phyloP scores from a whole-genome alignment of 2,113 vertebrate species.

The Syngnathus typhle region DNA sequence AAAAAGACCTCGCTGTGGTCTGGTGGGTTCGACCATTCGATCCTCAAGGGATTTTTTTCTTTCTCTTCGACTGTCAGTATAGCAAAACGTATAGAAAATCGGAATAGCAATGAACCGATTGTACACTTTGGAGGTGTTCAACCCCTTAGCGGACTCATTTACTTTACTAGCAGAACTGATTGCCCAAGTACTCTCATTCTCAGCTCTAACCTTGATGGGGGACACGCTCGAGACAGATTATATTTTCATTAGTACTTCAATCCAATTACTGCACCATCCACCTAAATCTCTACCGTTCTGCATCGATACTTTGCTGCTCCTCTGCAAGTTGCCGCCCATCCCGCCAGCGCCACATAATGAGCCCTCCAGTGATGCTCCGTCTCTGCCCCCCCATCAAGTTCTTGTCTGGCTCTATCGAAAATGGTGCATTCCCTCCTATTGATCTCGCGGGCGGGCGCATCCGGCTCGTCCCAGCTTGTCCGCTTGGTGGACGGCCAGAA shows the following conservation, averaged over 20 bases:
- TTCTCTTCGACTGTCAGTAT: too few species aligned
- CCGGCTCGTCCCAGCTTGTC: constrained; percentile 21
- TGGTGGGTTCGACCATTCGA: not conserved
- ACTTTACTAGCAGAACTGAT: not conserved
- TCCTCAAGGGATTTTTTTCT: not conserved
- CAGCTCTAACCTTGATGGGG: constrained; percentile 33
- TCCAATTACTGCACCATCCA: constrained; percentile 42
- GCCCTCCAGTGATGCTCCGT: constrained; percentile 54
- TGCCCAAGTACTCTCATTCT: not conserved
- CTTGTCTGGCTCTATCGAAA: constrained; percentile 61
- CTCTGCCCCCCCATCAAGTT: constrained; percentile 48
- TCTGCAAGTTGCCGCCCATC: constrained; percentile 42
- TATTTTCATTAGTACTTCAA: constrained; percentile 43
- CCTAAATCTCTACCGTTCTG: constrained; percentile 31
- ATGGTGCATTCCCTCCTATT: constrained; percentile 68
- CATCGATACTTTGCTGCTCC: constrained; percentile 37
- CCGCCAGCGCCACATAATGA: constrained; percentile 53
- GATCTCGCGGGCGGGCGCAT: constrained; percentile 34
- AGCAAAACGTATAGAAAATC: too few species aligned
- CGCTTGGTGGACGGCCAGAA: constrained; percentile 50
- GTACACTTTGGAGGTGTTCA: too few species aligned
- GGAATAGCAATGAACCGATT: too few species aligned
- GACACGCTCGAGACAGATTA: constrained; percentile 25
- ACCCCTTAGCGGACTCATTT: too few species aligned
- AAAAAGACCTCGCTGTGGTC: not conserved